phyloP scores from a whole-genome alignment of 2,797 vertebrate genomes.

The Nasua narica region DNA sequence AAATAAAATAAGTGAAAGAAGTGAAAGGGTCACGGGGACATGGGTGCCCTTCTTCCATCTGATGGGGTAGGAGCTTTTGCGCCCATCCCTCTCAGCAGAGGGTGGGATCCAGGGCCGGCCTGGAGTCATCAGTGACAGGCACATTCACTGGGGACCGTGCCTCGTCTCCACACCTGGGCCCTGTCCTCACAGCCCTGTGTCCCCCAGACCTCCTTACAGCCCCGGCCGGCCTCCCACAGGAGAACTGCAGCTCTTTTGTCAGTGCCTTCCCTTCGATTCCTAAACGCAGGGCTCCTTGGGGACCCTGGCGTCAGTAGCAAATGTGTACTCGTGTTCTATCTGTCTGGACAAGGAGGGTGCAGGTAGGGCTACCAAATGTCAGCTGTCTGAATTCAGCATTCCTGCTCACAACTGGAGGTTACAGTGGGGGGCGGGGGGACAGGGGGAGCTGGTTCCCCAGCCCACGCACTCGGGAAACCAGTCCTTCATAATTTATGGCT shows the following conservation, averaged over 20 bases:
- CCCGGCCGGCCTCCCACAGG: background rate
- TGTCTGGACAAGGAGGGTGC: background rate
- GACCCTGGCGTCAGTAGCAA: background rate
- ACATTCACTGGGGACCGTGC: background rate
- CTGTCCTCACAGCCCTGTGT: background rate
- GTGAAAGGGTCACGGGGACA: background rate
- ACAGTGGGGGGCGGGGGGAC: too few relatives aligned
- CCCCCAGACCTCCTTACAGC: background rate
- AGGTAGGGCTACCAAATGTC: background rate
- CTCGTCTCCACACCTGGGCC: background rate
- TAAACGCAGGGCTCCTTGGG: background rate
- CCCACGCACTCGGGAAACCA: background rate
- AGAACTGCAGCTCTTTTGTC: background rate
- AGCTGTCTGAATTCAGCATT: background rate
- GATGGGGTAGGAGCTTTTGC: background rate
- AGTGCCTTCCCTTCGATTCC: constrained; percentile 28
- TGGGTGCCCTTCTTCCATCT: background rate
- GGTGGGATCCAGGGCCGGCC: background rate
- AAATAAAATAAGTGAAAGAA: background rate
- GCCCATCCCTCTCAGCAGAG: background rate
- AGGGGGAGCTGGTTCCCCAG: background rate
- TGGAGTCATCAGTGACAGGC: background rate
- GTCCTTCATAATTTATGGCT: background rate
- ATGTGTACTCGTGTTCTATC: background rate
- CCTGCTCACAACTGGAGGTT: background rate